Percentiles rank a stretch among this genome's conserved stretches.
Conservation (phyloP, 2,888 invertebrate species). For the Argynnis bischoffii region DNA sequence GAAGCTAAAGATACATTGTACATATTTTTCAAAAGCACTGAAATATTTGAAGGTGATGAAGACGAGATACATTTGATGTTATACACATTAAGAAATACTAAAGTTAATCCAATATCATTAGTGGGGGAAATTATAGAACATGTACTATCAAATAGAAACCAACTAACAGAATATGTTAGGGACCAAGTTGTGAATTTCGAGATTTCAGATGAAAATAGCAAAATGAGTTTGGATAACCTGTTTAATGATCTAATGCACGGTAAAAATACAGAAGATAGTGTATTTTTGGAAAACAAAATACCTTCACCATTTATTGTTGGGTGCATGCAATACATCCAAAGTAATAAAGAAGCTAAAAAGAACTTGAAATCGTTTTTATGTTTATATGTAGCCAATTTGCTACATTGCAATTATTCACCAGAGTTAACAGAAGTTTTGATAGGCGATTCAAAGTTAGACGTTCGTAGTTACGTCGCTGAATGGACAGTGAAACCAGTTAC, state of each 20-base stretch:
- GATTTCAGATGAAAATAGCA: constrained; percentile 59
- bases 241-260: constrained; percentile 70
- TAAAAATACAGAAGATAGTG: constrained; percentile 56
- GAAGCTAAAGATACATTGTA: constrained; percentile 81
- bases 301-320: constrained; percentile 73
- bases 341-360: constrained; percentile 62
- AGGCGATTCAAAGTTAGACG: constrained; percentile 71
- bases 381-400: constrained; percentile 77
- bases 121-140: constrained; percentile 67
- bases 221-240: constrained; percentile 59
- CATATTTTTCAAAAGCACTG: constrained; percentile 83
- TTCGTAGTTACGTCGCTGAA: constrained; percentile 74
- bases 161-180: constrained; percentile 59
- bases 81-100: constrained; percentile 71
- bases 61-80: constrained; percentile 87
- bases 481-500: constrained; percentile 70
- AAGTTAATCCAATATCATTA: constrained; percentile 58
- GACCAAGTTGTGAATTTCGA: constrained; percentile 67
- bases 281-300: constrained; percentile 67
- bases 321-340: constrained; percentile 64
- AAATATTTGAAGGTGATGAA: constrained; percentile 84
- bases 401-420: constrained; percentile 83
- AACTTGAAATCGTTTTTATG: constrained; percentile 66
- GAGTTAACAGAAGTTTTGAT: constrained; percentile 75
- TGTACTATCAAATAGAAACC: constrained; percentile 60